These are phyloP conservation scores for Tapera naevia DNA, from an alignment of 2,797 vertebrate genomes.

Conservation along the genomic window DNA sequence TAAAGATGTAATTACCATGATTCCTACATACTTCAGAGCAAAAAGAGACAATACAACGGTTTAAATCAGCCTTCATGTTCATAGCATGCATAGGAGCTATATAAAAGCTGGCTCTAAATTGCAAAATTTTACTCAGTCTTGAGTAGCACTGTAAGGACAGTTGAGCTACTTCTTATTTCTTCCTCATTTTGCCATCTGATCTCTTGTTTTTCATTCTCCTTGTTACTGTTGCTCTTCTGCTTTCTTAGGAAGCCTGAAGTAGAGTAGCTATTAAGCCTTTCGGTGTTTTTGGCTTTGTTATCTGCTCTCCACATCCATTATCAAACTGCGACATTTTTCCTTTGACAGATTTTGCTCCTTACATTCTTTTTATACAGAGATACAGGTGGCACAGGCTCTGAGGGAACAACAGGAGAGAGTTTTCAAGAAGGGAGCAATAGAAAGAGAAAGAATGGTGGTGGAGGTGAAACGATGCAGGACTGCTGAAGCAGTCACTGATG, in stretches of 20 bases:
- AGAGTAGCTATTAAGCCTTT: slow-evolving; percentile 37
- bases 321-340: slow-evolving; percentile 2
- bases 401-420: not conserved
- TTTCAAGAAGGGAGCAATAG: not conserved
- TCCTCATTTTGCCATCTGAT: slow-evolving; percentile 1
- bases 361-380: slow-evolving; percentile 16
- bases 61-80: not conserved
- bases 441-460: not conserved
- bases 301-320: slow-evolving; percentile 21
- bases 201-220: slow-evolving; percentile 3
- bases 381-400: not conserved
- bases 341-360: slow-evolving; percentile 32
- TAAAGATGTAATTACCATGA: not conserved
- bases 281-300: not conserved
- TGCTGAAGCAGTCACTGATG: not conserved
- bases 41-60: not conserved
- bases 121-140: not conserved
- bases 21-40: not conserved
- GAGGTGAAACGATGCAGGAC: not conserved
- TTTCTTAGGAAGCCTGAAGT: not conserved
- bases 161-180: not conserved
- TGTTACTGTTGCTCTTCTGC: not conserved
- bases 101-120: not conserved
- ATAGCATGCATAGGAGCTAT: not conserved
- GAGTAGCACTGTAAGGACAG: not conserved